Evolutionary conservation across 2,888 invertebrate genomes (phyloP).

Genomic region (Automeris io): DNA sequence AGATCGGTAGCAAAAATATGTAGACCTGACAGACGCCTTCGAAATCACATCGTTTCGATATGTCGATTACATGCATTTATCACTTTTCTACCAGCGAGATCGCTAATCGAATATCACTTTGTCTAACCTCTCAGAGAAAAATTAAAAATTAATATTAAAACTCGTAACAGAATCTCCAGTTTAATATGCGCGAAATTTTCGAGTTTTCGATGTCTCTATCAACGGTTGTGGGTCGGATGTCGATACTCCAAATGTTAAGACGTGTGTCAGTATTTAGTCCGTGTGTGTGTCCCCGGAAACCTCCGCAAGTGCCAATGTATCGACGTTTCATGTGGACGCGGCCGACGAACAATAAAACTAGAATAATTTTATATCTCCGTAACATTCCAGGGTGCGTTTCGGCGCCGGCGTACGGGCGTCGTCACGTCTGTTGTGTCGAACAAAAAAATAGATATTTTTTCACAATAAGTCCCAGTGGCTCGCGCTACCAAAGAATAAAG

Average conservation of each 20-base stretch:
- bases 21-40: too few relatives aligned
- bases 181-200: too few relatives aligned
- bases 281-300: conserved; percentile 18
- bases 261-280: conserved; percentile 7
- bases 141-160: too few relatives aligned
- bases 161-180: too few relatives aligned
- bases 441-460: conserved; percentile 35
- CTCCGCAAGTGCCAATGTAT: conserved; percentile 65
- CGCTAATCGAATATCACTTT: too few relatives aligned
- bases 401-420: conserved; percentile 1
- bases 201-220: too few relatives aligned
- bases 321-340: conserved; percentile 33
- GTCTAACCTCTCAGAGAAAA: too few relatives aligned
- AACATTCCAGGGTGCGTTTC: conserved; percentile 45
- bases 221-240: neutral
- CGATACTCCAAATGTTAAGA: neutral
- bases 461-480: conserved; percentile 47
- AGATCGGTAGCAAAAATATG: too few relatives aligned
- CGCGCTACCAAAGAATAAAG: conserved; percentile 74
- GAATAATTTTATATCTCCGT: conserved; percentile 46
- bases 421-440: conserved; percentile 4
- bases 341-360: conserved; percentile 47
- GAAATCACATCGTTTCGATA: too few relatives aligned
- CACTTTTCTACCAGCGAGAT: too few relatives aligned
- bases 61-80: too few relatives aligned